Base-by-base conservation (phyloP, 2,888 invertebrate species). In the Himalopsyche japonica region DNA sequence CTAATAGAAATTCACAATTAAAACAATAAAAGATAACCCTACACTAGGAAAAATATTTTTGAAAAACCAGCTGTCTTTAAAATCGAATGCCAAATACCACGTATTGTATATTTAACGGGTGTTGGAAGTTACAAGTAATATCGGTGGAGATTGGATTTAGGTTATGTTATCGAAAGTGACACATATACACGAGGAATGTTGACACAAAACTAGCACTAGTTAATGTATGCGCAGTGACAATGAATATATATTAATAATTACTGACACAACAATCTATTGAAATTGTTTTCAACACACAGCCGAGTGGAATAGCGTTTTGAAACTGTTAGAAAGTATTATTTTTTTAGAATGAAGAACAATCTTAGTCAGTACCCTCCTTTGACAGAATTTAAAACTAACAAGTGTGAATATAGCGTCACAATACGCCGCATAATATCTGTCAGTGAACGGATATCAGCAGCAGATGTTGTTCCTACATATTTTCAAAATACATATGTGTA, bases 301-400 rank as follows among this genome's bases (percentile, higher is more conserved):
- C 70, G 70, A 70, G 30, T 27, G 27, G 5, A 70, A 84, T n/a
- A 84, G 77, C n/a, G 27, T 27, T 82, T 79, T 37, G 79, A 79
- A 80, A 82, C 81, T 49, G 82, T 84, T 82, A 82, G 82, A 84
- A 84, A 82, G 82, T 80, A 43, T 77, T 79, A 76, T 82, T 84
- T 82, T n/a, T n/a, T 70, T 70, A 64, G 80, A 32, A 80, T 82
- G 47, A 82, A 57, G 82, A 84, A 80, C 64, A 37, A 64, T 80
- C 79, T 77, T 80, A 82, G 80, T 82, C 84, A 43, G 57, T 70
- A 82, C 82, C 82, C 49, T 37, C 76, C 81, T 20, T 57, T 81
- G 64, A 81, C 84, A 57, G 84, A 57, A 64, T 81, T 78, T 81
- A 57, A 81, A 81, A 81, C 81, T 81, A 77, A 84, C 47, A 49